phyloP scores from a whole-genome alignment of 2,797 vertebrate species.

The Anguilla pacifica region DNA sequence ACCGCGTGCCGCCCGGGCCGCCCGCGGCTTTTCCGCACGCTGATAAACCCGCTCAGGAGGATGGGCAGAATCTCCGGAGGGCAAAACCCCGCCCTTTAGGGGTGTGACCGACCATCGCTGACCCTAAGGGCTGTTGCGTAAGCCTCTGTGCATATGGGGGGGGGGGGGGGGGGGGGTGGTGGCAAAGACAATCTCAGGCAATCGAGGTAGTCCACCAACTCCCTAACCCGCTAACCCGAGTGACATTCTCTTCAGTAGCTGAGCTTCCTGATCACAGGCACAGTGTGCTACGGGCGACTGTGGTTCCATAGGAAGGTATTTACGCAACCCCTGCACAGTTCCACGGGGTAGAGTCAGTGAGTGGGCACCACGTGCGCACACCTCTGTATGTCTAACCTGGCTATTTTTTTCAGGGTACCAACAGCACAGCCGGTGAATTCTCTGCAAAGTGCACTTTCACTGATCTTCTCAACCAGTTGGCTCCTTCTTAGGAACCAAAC shows the following conservation, averaged over 20 bases:
- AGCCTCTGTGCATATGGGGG: too few relatives aligned
- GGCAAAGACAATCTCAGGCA: neutral
- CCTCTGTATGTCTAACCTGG: too few relatives aligned
- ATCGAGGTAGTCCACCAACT: too few relatives aligned
- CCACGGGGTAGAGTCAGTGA: too few relatives aligned
- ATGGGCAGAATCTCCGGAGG: neutral
- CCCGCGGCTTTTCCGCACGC: neutral
- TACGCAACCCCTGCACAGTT: too few relatives aligned
- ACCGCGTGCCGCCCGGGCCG: conserved; percentile 29
- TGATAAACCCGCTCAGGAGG: neutral
- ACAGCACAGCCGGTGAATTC: neutral
- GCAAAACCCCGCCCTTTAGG: neutral
- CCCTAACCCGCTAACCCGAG: neutral
- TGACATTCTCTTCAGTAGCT: neutral
- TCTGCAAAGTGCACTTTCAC: neutral
- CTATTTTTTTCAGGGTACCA: neutral
- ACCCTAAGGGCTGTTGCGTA: too few relatives aligned
- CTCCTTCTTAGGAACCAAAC: neutral
- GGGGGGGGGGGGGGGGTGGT: too few relatives aligned
- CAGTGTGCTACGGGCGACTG: neutral
- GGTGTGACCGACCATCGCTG: neutral
- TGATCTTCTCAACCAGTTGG: too few relatives aligned
- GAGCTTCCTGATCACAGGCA: neutral
- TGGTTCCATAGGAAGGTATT: too few relatives aligned
- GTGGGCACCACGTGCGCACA: too few relatives aligned